phyloP scores from a whole-genome alignment of 2,888 invertebrate genomes.

The Polyommatus icarus region DNA sequence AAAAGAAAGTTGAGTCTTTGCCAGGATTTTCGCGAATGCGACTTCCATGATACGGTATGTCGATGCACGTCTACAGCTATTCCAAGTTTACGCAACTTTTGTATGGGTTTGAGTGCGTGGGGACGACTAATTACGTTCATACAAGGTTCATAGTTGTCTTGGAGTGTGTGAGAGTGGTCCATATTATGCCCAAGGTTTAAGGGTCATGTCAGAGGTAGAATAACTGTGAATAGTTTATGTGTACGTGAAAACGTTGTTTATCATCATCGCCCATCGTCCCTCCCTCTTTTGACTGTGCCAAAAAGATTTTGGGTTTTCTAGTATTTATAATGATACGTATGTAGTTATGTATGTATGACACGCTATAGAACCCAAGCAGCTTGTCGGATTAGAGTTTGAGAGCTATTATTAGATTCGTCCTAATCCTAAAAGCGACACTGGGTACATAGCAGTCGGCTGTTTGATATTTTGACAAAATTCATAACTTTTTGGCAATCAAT shows the following conservation, averaged over 20 bases:
- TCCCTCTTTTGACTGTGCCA: no score
- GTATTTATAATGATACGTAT: no score
- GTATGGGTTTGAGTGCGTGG: neutral
- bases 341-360: no score
- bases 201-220: neutral
- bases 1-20: neutral
- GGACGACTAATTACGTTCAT: conserved; percentile 38
- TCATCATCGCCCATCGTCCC: no score
- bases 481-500: neutral
- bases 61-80: neutral
- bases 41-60: neutral
- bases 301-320: no score
- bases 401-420: no score
- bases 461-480: neutral
- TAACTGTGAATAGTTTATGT: no score
- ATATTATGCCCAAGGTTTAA: neutral
- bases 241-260: no score
- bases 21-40: neutral
- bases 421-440: no score
- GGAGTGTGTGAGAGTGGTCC: neutral
- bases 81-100: neutral
- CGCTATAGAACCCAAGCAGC: no score
- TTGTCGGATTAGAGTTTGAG: no score
- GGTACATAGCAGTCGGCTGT: no score
- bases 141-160: neutral